Evolutionary conservation across 2,888 invertebrate genomes (phyloP).

Genomic region (Thysanoteuthis rhombus): DNA sequence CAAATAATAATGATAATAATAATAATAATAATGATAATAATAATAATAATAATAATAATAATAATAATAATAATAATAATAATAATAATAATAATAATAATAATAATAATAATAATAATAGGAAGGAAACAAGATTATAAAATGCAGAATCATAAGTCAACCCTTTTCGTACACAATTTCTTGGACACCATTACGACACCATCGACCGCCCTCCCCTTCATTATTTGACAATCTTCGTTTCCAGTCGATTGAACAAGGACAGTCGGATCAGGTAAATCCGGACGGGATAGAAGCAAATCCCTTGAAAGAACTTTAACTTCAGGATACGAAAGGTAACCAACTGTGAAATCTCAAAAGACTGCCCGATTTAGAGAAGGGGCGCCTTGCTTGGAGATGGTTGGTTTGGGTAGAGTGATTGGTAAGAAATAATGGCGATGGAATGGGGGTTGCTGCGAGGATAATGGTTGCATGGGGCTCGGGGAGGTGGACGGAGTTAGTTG

Average conservation of each 20-base stretch:
- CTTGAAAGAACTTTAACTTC: not conserved
- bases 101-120: too few relatives aligned
- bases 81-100: too few relatives aligned
- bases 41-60: too few relatives aligned
- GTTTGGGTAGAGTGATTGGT: too few relatives aligned
- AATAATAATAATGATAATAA: too few relatives aligned
- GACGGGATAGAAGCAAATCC: constrained; percentile 12
- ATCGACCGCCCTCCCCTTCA: not conserved
- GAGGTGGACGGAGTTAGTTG: too few relatives aligned
- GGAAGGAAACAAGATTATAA: too few relatives aligned
- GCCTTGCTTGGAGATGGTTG: not conserved
- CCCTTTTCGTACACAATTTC: too few relatives aligned
- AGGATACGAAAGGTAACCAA: not conserved
- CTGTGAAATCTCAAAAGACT: not conserved
- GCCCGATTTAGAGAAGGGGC: not conserved
- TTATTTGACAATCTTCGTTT: not conserved
- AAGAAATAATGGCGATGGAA: not conserved
- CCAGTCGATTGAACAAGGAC: not conserved
- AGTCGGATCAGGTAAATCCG: not conserved
- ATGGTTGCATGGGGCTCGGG: too few relatives aligned
- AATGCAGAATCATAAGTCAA: too few relatives aligned
- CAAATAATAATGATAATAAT: too few relatives aligned
- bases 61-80: too few relatives aligned
- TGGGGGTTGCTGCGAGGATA: not conserved
- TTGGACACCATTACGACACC: not conserved